Evolutionary conservation across 2,113 vertebrate species (phyloP), one percentile per base, ranked within the genome.

Genomic region (Marmota flaviventris): DNA sequence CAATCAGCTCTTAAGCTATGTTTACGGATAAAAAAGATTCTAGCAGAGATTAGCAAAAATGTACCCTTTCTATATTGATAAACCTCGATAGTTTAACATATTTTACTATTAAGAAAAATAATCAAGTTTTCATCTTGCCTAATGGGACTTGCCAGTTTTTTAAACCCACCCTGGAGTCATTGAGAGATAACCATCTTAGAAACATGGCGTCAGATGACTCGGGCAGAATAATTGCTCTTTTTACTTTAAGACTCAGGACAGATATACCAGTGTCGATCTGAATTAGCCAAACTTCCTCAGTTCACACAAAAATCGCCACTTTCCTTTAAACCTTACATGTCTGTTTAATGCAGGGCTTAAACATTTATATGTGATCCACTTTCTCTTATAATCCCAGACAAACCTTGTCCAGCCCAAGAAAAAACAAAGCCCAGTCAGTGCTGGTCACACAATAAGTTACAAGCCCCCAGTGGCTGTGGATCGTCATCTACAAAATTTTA

Each of bases 11-110:
- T 89, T 29, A 93, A 93, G 65, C 39, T 88, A 79, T 17, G 87
- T 92, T 93, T 77, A 89, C 70, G 89, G 97, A 96, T 92, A 91
- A 96, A 90, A 96, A 93, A 88, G 73, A 22, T 56, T 79, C 85
- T 78, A 91, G 73, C 42, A 86, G 85, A 94, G 65, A 69, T 61
- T 97, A 97, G 94, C 88, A 94, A 90, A 96, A 94, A 51, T 22
- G 16, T 56, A 34, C 14, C 53, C 67, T 82, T 94, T 79, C 48
- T 67, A 61, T 63, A 61, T 29, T 77, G 45, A 84, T 48, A 76
- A n/a, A 72, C 34, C 61, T 81, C 25, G 37, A 76, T 34, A 51
- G 34, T 63, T 83, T 51, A 88, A 84, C 83, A 34, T 34, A 8
- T 51, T 63, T 85, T 84, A n/a, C 81, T 89, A 53, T 91, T 76